Evolutionary conservation across 2,888 invertebrate genomes (phyloP), one percentile per base, ranked within the genome.

Genomic region (Melipona beecheii): DNA sequence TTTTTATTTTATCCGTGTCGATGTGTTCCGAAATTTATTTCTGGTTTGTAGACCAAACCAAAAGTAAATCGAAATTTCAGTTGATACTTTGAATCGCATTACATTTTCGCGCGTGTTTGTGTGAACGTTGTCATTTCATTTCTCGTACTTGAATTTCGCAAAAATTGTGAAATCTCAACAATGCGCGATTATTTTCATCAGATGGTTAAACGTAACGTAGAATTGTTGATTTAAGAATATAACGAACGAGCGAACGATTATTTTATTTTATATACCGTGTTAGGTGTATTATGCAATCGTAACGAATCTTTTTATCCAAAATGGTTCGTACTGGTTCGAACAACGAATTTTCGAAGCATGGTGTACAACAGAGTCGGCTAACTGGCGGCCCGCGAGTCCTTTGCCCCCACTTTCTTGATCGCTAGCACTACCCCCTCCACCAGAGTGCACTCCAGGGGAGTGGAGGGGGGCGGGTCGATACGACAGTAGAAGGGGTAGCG

Each of bases 101-200:
- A 56, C n/a, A n/a, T 13, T 56, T 2, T 27, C 0, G 5, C n/a
- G 21, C 31, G 4, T 31, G 31, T 31, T 31, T 31, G 31, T 31
- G 31, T 3, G 31, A 31, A 31, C 31, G 31, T 31, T 31, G 31
- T 31, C 31, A 31, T 31, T 31, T 31, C 31, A 31, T 31, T 31
- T 31, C 31, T 31, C 31, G 4, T 31, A 31, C 31, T 31, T 36
- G 13, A 5, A 21, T 50, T 68, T 19, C 17, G 15, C 31, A 6
- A 27, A 27, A 27, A 27, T 27, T 31, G 21, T 31, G 21, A 27
- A 17, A 52, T 19, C 5, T 6, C 21, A 52, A 52, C 68, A 5
- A 43, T 36, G 60, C 68, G 50, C 24, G 50, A 52, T 27, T 60
- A 60, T 73, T 68, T 78, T 65, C n/a, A 17, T 19, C 31, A 71